Percentiles rank a stretch among this genome's conserved stretches.
Evolutionary conservation across 2,797 vertebrate species (phyloP).

Genomic region (Jordanella pulchra): DNA sequence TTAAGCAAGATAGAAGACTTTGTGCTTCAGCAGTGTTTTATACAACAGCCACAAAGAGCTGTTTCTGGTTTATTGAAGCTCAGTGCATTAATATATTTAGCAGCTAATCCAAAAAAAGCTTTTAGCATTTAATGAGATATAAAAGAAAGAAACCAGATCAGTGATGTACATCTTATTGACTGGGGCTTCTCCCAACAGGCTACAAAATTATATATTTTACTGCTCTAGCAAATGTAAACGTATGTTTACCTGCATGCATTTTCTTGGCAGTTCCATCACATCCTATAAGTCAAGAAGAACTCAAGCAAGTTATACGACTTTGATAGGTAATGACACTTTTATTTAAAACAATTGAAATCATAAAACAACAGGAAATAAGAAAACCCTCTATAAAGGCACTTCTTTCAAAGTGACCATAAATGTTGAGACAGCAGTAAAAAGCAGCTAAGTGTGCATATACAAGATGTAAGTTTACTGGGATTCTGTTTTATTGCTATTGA

Average conservation of each 20-base stretch:
- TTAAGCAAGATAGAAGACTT: constrained; percentile 57
- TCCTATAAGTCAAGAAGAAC: constrained; percentile 42
- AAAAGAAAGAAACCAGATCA: constrained; percentile 30
- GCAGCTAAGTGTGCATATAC: constrained; percentile 62
- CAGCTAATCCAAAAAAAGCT: constrained; percentile 47
- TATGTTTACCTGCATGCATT: constrained; percentile 50
- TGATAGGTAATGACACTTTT: constrained; percentile 78
- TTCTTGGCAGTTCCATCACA: constrained; percentile 23
- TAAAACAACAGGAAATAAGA: constrained; percentile 63
- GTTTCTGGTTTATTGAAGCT: constrained; percentile 55
- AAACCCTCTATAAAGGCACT: constrained; percentile 78
- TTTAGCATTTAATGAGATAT: constrained; percentile 41
- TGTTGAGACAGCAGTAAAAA: constrained; percentile 63
- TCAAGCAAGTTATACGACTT: constrained; percentile 41
- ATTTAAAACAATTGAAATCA: constrained; percentile 78
- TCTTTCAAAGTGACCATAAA: constrained; percentile 77
- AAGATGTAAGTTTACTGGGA: constrained; percentile 52
- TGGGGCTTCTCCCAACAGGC: constrained; percentile 59
- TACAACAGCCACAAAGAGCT: constrained; percentile 48
- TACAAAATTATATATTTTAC: constrained; percentile 62
- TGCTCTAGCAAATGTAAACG: constrained; percentile 52
- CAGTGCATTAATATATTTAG: constrained; percentile 22
- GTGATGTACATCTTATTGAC: constrained; percentile 54
- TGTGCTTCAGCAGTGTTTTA: constrained; percentile 62
- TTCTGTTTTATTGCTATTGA: constrained; percentile 73